Conservation (phyloP, 2,797 vertebrate species). For the Anguilla marmorata region DNA sequence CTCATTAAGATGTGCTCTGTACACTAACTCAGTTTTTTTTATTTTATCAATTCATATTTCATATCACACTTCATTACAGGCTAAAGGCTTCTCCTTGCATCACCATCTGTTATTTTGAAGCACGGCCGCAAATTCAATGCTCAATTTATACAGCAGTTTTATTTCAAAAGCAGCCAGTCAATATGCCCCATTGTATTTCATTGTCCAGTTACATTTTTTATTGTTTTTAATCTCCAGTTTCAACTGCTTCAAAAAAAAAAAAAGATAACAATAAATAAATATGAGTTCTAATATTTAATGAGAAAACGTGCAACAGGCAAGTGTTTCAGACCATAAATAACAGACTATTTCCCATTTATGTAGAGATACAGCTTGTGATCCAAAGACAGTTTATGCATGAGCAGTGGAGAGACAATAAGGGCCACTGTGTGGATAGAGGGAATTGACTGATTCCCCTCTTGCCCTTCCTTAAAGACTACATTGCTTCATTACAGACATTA, state of each 20-base stretch:
- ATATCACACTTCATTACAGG: background rate
- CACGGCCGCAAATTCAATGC: background rate
- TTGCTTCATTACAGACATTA: background rate
- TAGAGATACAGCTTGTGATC: slow-evolving; percentile 25
- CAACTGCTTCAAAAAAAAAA: slow-evolving; percentile 22
- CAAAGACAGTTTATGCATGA: background rate
- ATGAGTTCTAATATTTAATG: background rate
- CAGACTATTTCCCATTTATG: slow-evolving; percentile 25
- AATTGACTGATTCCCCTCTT: background rate
- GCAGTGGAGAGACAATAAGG: background rate
- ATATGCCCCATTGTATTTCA: too few relatives aligned
- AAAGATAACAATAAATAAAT: too few relatives aligned
- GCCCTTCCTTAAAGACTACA: background rate
- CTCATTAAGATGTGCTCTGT: slow-evolving; percentile 5
- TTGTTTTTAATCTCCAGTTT: too few relatives aligned
- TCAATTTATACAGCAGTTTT: background rate
- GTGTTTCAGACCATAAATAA: slow-evolving; percentile 36
- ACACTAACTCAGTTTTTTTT: background rate
- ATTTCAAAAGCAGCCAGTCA: slow-evolving; percentile 52
- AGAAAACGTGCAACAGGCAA: slow-evolving; percentile 43
- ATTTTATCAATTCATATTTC: background rate
- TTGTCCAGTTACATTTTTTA: too few relatives aligned
- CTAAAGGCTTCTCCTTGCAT: background rate
- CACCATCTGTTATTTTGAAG: slow-evolving; percentile 5
- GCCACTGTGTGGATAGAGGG: background rate